A percentile compares a stretch with the other conserved stretches of the same genome.
Evolutionary conservation across 1,140 invertebrate species (phyloP).

Genomic region (Neomicropteryx cornuta): DNA sequence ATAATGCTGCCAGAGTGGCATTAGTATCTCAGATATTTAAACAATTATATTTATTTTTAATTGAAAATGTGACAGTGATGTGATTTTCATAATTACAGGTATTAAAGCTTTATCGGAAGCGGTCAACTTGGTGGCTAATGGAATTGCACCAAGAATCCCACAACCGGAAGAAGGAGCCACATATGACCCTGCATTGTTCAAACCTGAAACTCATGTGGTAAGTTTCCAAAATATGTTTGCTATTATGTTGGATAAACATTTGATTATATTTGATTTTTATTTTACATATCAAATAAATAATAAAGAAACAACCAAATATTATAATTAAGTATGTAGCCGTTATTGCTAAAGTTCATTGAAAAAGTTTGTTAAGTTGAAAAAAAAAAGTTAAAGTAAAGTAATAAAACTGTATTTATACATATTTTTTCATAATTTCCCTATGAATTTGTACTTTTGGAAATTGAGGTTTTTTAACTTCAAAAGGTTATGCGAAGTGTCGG

Average conservation of each 20-base stretch:
- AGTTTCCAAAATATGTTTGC: constrained; percentile 13
- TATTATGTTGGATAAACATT: background rate
- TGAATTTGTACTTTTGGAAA: no score
- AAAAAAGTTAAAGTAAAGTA: background rate
- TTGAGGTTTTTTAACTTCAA: no score
- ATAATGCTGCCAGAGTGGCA: no score
- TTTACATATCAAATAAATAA: background rate
- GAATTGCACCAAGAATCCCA: constrained; percentile 64
- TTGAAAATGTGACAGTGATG: no score
- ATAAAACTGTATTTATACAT: background rate
- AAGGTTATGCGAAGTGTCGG: no score
- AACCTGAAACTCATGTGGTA: constrained; percentile 62
- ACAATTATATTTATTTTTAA: no score
- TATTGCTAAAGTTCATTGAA: constrained; percentile 8
- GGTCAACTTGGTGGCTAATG: constrained; percentile 79
- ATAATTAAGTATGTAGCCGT: no score
- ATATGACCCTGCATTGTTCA: constrained; percentile 86
- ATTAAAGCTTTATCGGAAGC: constrained; percentile 61
- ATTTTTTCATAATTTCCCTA: no score
- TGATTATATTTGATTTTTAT: constrained; percentile 1
- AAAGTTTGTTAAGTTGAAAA: constrained; percentile 3
- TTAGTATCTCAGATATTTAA: no score
- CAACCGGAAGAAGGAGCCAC: constrained; percentile 81
- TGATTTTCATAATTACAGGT: no score
- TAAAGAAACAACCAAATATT: background rate